These are phyloP conservation scores for Megaleporinus macrocephalus DNA, from an alignment of 2,113 vertebrate genomes.

Conservation along the genomic window DNA sequence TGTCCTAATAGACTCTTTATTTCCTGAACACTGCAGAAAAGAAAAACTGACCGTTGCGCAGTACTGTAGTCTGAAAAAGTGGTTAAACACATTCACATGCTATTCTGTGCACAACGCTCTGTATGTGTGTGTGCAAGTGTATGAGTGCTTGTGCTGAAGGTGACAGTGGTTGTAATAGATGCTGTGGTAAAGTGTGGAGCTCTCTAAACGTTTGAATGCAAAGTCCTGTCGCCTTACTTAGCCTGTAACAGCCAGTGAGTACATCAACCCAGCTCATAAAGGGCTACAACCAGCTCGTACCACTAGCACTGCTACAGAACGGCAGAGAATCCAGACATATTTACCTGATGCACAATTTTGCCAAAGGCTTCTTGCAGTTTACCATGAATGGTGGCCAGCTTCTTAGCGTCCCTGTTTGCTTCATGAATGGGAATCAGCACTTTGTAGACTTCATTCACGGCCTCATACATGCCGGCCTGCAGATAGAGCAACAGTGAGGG, in stretches of 20 bases:
- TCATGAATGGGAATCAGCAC: slow-evolving; percentile 98
- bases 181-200: background rate
- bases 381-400: slow-evolving; percentile 96
- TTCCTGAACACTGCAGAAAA: too few species aligned
- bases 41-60: too few species aligned
- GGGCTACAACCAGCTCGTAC: background rate
- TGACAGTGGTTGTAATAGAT: background rate
- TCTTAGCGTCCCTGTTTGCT: slow-evolving; percentile 98
- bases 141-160: background rate
- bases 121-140: background rate
- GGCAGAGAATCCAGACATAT: slow-evolving; percentile 3
- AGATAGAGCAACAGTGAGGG: background rate
- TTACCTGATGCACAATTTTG: slow-evolving; percentile 99
- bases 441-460: slow-evolving; percentile 98
- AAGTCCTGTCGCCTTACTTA: slow-evolving; percentile 25
- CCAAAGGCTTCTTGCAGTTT: slow-evolving; percentile 99
- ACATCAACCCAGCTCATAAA: background rate
- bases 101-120: background rate
- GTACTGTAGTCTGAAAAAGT: background rate
- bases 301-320: slow-evolving; percentile 14
- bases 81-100: background rate
- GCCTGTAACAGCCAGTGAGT: background rate
- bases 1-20: too few species aligned
- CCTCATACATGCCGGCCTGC: slow-evolving; percentile 98
- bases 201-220: slow-evolving; percentile 15